phyloP scores from a whole-genome alignment of 2,113 vertebrate genomes.

The Melanostigma gelatinosum region DNA sequence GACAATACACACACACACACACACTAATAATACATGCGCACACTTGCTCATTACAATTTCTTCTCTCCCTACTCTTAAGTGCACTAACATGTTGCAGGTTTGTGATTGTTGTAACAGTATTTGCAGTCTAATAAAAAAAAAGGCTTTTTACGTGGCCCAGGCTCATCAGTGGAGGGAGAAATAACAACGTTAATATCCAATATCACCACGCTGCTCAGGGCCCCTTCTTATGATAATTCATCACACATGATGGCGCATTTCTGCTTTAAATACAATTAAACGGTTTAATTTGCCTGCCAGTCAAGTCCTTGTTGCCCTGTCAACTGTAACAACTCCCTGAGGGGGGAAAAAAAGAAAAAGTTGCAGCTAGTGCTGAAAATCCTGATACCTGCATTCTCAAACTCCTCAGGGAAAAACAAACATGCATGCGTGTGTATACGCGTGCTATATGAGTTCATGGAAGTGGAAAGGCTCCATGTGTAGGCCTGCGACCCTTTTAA shows the following conservation, averaged over 20 bases:
- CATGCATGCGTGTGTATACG: not conserved
- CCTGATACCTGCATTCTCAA: not conserved
- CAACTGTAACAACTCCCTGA: slow-evolving; percentile 4
- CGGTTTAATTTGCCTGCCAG: slow-evolving; percentile 36
- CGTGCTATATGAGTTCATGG: not conserved
- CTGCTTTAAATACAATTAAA: slow-evolving; percentile 42
- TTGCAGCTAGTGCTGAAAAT: not conserved
- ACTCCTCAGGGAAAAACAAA: not conserved
- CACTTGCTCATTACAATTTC: not conserved
- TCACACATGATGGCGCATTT: slow-evolving; percentile 54
- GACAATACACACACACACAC: slow-evolving; percentile 8
- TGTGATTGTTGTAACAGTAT: slow-evolving; percentile 50
- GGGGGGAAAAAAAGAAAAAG: not conserved
- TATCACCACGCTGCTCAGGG: slow-evolving; percentile 29
- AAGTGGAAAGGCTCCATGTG: not conserved
- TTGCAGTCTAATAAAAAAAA: slow-evolving; percentile 56
- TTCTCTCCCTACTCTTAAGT: not conserved
- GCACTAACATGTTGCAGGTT: slow-evolving; percentile 37
- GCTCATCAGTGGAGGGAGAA: slow-evolving; percentile 38
- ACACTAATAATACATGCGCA: slow-evolving; percentile 6
- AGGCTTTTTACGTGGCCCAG: slow-evolving; percentile 30
- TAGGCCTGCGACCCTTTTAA: slow-evolving; percentile 10
- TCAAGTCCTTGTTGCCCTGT: slow-evolving; percentile 16
- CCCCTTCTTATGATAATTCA: slow-evolving; percentile 56
- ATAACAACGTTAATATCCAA: slow-evolving; percentile 37